These are phyloP conservation scores for Thera obeliscata DNA, from an alignment of 2,888 invertebrate species.

Conservation along the genomic window DNA sequence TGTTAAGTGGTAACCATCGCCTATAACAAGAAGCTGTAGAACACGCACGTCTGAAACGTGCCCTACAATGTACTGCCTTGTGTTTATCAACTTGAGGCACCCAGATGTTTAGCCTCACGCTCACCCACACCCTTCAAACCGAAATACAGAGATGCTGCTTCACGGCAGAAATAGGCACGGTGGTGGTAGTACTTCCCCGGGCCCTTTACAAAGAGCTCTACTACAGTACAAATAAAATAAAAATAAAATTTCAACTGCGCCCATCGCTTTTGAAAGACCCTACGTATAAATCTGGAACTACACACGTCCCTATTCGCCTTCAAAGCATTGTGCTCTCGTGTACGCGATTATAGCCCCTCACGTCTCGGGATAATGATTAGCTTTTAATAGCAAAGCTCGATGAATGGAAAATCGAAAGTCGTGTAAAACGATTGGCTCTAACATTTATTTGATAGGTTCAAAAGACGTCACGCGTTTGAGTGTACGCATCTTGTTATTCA, in stretches of 20 bases:
- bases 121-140: too few relatives aligned
- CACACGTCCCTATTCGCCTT: constrained; percentile 24
- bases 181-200: too few relatives aligned
- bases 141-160: too few relatives aligned
- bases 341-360: constrained; percentile 31
- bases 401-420: constrained; percentile 37
- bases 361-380: constrained; percentile 35
- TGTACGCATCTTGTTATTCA: background rate
- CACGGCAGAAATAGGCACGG: too few relatives aligned
- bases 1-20: too few relatives aligned
- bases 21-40: too few relatives aligned
- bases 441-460: constrained; percentile 30
- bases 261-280: background rate
- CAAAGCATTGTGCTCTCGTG: constrained; percentile 28
- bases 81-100: too few relatives aligned
- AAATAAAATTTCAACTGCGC: background rate
- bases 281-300: constrained; percentile 19
- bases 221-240: too few relatives aligned
- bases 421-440: constrained; percentile 29
- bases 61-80: too few relatives aligned
- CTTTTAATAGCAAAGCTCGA: constrained; percentile 27
- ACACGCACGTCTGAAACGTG: too few relatives aligned
- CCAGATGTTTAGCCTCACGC: too few relatives aligned
- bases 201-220: too few relatives aligned
- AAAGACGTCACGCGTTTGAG: constrained; percentile 6